Conservation (phyloP, 2,113 vertebrate species). For the Erythrocercus mccallii region DNA sequence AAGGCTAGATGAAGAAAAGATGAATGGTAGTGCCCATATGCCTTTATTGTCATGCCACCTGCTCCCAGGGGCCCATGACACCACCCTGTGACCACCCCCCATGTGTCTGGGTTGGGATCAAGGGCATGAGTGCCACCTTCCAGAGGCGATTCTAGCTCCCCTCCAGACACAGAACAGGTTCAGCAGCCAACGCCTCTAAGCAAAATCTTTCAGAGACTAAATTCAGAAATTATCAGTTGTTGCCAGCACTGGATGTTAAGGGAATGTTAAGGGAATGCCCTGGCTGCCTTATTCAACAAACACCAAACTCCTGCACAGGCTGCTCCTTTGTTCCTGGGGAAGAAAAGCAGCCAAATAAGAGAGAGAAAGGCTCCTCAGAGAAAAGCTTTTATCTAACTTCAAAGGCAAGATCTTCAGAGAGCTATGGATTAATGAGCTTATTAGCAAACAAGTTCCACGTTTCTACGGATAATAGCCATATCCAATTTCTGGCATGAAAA, state of each 20-base stretch:
- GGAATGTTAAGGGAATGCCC: neutral
- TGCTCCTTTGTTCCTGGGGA: neutral
- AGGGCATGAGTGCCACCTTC: neutral
- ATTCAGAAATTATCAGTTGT: neutral
- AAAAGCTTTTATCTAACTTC: constrained; percentile 23
- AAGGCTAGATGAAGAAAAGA: neutral
- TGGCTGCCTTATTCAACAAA: neutral
- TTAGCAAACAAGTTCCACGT: neutral
- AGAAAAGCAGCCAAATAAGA: neutral
- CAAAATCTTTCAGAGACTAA: neutral
- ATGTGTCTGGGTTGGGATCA: neutral
- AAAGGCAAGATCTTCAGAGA: constrained; percentile 7
- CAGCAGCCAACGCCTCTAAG: neutral
- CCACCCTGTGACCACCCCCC: neutral
- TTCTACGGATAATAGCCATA: neutral
- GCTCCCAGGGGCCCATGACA: neutral
- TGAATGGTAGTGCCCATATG: rapidly evolving
- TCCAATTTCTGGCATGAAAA: neutral
- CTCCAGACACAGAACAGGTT: neutral
- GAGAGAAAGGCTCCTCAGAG: neutral
- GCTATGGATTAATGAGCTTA: neutral
- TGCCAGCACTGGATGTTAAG: neutral
- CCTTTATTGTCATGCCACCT: neutral
- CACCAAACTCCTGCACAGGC: neutral
- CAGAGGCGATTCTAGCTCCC: rapidly evolving